Evolutionary conservation across 2,797 vertebrate genomes (phyloP).

Genomic region (Parauchenoglanis punctatus): DNA sequence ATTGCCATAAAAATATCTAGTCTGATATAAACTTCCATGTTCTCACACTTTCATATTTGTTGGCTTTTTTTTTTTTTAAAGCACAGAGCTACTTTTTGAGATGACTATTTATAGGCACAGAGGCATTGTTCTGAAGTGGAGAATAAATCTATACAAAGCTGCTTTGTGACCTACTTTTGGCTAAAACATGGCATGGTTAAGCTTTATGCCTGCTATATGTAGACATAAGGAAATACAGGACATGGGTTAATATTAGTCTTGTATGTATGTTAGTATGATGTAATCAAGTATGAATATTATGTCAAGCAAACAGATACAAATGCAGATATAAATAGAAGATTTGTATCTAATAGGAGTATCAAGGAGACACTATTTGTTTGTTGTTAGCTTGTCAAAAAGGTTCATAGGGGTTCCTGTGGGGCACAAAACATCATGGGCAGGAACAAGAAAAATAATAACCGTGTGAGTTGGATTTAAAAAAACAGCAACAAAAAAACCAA

Average conservation of each 20-base stretch:
- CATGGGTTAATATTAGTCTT: neutral
- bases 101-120: slow-evolving; percentile 20
- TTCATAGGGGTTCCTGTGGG: neutral
- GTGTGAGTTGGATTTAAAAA: neutral
- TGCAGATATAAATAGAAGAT: neutral
- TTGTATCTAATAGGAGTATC: too few relatives aligned
- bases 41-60: neutral
- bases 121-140: slow-evolving; percentile 24
- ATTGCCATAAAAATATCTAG: neutral
- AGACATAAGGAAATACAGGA: neutral
- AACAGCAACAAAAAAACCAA: too few relatives aligned
- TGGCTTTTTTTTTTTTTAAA: neutral
- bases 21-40: neutral
- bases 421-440: neutral
- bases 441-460: neutral
- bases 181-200: neutral
- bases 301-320: neutral
- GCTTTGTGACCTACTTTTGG: slow-evolving; percentile 28
- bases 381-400: neutral
- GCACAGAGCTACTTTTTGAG: slow-evolving; percentile 11
- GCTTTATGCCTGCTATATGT: neutral
- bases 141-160: slow-evolving; percentile 13
- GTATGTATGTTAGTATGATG: neutral
- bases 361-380: neutral
- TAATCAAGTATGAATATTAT: neutral